Evolutionary conservation across 2,888 invertebrate species (phyloP), one percentile per base, ranked within the genome.

Genomic region (Gonocerus acuteangulatus): DNA sequence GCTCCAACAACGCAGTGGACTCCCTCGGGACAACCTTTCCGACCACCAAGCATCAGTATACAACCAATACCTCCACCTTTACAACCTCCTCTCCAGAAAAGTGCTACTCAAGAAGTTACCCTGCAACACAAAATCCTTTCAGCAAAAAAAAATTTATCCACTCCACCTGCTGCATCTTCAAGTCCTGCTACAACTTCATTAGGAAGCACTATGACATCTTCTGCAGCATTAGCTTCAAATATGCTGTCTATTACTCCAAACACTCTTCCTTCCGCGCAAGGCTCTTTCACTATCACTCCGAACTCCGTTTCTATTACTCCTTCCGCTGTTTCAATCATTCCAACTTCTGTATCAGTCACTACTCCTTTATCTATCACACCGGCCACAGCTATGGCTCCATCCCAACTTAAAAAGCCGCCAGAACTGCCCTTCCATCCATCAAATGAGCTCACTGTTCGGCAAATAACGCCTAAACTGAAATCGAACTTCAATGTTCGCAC

Each of bases 61-160:
- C 48, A 59, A 44, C 59, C 48, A 13, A 59, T 48, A n/a, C n/a
- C n/a, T 9, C 13, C n/a, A 9, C 4, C n/a, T 2, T 32, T 32
- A 39, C 47, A 27, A 22, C 23, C 61, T 18, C 21, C 51, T 3
- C 16, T 45, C 11, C 16, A 42, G 21, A 42, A 36, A 13, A 61
- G 11, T 23, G 3, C 62, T 4, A 9, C 22, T 45, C 47, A 48
- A 23, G 59, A 62, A 39, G 56, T 60, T 19, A 62, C 60, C 23
- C 42, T 65, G 4, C 65, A 65, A 27, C 65, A 65, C 27, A 65
- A 65, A 58, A 52, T 65, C 13, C 60, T 60, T 2, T 47, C 49
- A 23, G 62, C 65, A 11, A 65, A 65, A 22, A 65, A 65, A 54
- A 52, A 58, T n/a, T 19, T 34, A 13, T 16, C 22, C 23, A 27